Evolutionary conservation across 2,113 vertebrate species (phyloP).

Genomic region (Solea senegalensis): DNA sequence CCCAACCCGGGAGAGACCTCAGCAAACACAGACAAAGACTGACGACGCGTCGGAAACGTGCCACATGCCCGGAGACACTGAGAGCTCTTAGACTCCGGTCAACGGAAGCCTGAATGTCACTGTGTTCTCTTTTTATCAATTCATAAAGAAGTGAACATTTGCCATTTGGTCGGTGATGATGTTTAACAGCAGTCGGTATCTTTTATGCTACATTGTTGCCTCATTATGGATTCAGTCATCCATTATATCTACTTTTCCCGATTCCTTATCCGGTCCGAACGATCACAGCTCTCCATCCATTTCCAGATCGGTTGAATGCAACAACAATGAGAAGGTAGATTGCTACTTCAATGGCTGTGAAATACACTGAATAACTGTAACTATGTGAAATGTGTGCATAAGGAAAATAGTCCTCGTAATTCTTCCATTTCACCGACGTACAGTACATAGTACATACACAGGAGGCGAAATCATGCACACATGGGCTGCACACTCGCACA

Average conservation of each 20-base stretch:
- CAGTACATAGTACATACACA: slow-evolving; percentile 1
- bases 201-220: too few relatives aligned
- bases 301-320: neutral
- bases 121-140: neutral
- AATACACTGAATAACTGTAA: too few relatives aligned
- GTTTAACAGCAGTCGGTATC: too few relatives aligned
- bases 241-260: too few relatives aligned
- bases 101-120: neutral
- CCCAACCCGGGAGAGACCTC: slow-evolving; percentile 41
- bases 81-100: neutral
- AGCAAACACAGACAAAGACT: slow-evolving; percentile 42
- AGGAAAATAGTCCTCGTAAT: neutral
- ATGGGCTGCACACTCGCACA: neutral
- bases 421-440: neutral
- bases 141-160: neutral
- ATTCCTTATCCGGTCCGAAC: neutral
- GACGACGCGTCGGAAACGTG: slow-evolving; percentile 15
- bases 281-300: neutral
- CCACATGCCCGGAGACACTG: slow-evolving; percentile 1
- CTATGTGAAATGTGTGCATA: too few relatives aligned
- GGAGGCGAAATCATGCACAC: neutral
- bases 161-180: neutral
- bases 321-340: neutral
- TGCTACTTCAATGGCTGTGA: neutral
- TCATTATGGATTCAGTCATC: too few relatives aligned